phyloP scores from a whole-genome alignment of 2,797 vertebrate species.

The Coendou prehensilis region DNA sequence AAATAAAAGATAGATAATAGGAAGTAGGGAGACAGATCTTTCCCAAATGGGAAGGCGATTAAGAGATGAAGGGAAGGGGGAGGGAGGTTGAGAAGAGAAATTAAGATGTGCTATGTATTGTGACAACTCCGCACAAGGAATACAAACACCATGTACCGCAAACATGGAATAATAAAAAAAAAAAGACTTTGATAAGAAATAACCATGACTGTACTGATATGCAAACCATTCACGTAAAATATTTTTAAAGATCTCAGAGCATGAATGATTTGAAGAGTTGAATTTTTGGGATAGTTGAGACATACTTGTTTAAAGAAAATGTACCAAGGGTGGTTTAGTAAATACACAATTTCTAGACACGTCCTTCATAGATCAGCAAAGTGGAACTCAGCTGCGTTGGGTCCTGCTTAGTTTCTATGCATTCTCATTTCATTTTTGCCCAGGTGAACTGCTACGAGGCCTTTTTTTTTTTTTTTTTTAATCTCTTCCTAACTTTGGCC shows the following conservation, averaged over 20 bases:
- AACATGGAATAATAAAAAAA: neutral
- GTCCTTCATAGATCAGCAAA: neutral
- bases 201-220: rapidly evolving
- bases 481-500: neutral
- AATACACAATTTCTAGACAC: neutral
- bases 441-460: neutral
- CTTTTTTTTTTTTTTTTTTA: neutral
- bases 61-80: neutral
- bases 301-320: neutral
- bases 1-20: neutral
- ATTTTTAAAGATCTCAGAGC: neutral
- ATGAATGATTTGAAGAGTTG: neutral
- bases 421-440: neutral
- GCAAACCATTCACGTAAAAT: neutral
- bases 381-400: neutral
- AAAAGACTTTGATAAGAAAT: neutral
- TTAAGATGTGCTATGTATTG: no score
- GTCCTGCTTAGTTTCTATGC: rapidly evolving
- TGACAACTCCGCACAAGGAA: neutral
- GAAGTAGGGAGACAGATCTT: neutral
- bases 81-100: neutral
- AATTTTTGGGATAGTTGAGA: neutral
- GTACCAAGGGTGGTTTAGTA: neutral
- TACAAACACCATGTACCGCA: neutral
- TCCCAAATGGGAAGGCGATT: neutral